These are phyloP conservation scores for Euphydryas editha DNA, from an alignment of 2,888 invertebrate genomes.

Conservation along the genomic window DNA sequence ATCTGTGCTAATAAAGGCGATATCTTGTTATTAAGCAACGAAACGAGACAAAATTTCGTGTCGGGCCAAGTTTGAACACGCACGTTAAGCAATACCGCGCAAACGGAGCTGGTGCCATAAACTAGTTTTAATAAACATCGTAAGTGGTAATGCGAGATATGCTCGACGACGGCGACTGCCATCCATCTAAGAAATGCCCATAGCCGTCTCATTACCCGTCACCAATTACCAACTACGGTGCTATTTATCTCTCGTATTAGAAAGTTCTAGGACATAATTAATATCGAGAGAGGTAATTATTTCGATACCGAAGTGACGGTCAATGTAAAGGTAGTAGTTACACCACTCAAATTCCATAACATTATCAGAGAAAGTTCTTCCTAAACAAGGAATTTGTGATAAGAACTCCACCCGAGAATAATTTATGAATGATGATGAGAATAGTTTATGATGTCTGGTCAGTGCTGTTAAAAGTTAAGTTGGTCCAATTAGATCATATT, in stretches of 20 bases:
- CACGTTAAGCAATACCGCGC: constrained; percentile 31
- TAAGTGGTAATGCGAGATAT: constrained; percentile 46
- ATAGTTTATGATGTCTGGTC: constrained; percentile 27
- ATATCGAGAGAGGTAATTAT: constrained; percentile 78
- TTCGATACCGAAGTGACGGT: constrained; percentile 59
- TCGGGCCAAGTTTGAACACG: constrained; percentile 6
- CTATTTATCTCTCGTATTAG: constrained; percentile 68
- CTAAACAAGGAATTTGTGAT: constrained; percentile 40
- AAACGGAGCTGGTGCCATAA: constrained; percentile 30
- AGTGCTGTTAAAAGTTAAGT: constrained; percentile 17
- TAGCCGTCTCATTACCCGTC: constrained; percentile 64
- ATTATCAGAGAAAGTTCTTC: constrained; percentile 75
- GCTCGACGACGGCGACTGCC: constrained; percentile 57
- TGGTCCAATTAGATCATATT: background rate
- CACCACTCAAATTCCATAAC: constrained; percentile 54
- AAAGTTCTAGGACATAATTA: constrained; percentile 77
- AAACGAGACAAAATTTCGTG: constrained; percentile 20
- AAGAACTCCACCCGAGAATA: constrained; percentile 30
- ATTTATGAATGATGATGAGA: no score
- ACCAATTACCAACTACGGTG: constrained; percentile 57
- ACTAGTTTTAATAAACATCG: constrained; percentile 43
- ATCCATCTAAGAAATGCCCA: constrained; percentile 65
- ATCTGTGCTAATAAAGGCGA: constrained; percentile 10
- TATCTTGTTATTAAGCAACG: constrained; percentile 25
- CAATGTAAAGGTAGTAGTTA: constrained; percentile 57